Evolutionary conservation across 2,113 vertebrate species (phyloP).

Genomic region (Ptilonorhynchus violaceus): DNA sequence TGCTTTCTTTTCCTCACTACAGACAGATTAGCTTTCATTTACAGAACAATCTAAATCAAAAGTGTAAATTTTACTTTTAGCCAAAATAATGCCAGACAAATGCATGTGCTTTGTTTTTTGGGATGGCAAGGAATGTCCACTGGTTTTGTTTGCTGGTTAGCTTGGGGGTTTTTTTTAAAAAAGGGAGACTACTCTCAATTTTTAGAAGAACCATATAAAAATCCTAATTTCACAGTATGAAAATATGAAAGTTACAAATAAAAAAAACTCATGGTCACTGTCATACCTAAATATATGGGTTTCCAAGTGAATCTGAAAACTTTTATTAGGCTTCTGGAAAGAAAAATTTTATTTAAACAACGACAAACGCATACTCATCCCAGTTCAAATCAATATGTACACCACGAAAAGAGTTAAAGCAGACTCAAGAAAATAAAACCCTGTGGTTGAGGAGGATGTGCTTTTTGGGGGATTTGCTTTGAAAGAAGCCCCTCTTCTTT

Average conservation of each 20-base stretch:
- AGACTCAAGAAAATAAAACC: background rate
- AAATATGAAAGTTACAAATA: background rate
- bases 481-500: background rate
- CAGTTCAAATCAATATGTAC: background rate
- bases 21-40: background rate
- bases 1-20: background rate
- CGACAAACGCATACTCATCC: background rate
- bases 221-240: background rate
- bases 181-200: background rate
- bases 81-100: background rate
- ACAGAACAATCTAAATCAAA: background rate
- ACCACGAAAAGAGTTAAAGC: background rate
- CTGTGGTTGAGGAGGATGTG: background rate
- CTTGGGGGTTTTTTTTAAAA: background rate
- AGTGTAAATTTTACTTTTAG: background rate
- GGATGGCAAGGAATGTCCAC: fast-evolving
- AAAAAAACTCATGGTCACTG: background rate
- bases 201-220: background rate
- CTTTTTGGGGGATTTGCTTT: background rate
- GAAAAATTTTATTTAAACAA: background rate
- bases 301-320: background rate
- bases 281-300: background rate
- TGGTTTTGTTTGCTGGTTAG: background rate
- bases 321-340: background rate
- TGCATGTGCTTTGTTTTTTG: background rate